Percentiles rank a stretch among this genome's conserved stretches.
phyloP scores from a whole-genome alignment of 1,140 invertebrate genomes.

The Plectrocnemia conspersa region DNA sequence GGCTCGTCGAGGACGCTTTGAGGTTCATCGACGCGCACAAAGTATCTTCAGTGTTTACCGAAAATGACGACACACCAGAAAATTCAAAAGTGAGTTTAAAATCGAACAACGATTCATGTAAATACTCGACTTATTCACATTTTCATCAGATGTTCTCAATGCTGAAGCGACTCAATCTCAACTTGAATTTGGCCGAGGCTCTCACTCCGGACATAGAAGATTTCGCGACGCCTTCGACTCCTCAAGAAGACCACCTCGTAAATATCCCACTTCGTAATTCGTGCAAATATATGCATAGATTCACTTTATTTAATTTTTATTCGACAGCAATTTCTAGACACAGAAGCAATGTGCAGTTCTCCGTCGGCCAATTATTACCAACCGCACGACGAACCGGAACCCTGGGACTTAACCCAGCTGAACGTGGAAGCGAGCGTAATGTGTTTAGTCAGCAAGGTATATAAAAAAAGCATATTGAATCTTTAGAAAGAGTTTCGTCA shows the following conservation, averaged over 20 bases:
- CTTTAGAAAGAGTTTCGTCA: no score
- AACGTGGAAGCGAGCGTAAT: conserved; percentile 88
- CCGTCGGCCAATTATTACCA: conserved; percentile 78
- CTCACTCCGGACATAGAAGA: conserved; percentile 68
- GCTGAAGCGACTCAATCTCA: conserved; percentile 71
- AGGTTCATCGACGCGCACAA: conserved; percentile 74
- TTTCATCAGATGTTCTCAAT: conserved; percentile 58
- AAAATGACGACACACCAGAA: conserved; percentile 17
- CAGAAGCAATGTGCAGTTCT: conserved; percentile 68
- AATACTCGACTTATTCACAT: background rate
- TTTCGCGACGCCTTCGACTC: conserved; percentile 65
- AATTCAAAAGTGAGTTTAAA: conserved; percentile 7
- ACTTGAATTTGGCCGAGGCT: conserved; percentile 63
- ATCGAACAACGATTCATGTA: background rate
- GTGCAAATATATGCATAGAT: background rate
- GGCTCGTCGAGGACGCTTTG: conserved; percentile 77
- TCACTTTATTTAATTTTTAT: no score
- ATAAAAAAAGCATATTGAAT: background rate
- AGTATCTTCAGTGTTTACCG: conserved; percentile 38
- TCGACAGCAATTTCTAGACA: conserved; percentile 63
- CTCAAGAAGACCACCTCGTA: conserved; percentile 44
- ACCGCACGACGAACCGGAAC: conserved; percentile 78
- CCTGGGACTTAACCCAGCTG: conserved; percentile 81
- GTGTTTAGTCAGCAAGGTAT: conserved; percentile 70
- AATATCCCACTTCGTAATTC: background rate